phyloP scores from a whole-genome alignment of 2,888 invertebrate species.

The Cylloceria caligata region DNA sequence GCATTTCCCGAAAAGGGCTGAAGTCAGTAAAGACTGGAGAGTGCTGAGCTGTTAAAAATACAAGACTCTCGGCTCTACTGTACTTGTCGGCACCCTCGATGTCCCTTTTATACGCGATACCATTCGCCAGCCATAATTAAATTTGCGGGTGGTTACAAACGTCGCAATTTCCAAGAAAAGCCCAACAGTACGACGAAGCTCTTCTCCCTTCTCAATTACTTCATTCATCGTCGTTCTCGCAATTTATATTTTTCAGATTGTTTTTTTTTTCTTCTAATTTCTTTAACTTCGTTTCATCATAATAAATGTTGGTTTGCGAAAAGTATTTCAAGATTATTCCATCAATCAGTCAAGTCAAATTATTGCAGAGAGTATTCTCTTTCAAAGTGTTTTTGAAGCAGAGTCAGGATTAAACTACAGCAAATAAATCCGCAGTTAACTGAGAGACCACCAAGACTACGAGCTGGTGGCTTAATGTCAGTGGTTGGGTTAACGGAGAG shows the following conservation, averaged over 20 bases:
- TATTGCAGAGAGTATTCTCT: background rate
- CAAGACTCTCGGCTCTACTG: conserved; percentile 16
- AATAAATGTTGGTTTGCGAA: background rate
- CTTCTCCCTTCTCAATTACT: conserved; percentile 14
- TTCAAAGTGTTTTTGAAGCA: conserved; percentile 14
- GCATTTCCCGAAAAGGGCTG: background rate
- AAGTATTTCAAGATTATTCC: background rate
- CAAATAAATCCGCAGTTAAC: conserved; percentile 57
- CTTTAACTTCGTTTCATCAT: background rate
- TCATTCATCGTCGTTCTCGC: conserved; percentile 1
- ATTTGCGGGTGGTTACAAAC: conserved; percentile 47
- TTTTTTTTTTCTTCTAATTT: conserved; percentile 13
- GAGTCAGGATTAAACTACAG: conserved; percentile 57
- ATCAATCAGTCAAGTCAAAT: background rate
- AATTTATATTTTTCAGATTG: background rate
- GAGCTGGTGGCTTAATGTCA: conserved; percentile 10
- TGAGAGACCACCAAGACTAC: conserved; percentile 28
- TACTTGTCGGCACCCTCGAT: conserved; percentile 35
- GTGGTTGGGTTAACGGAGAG: conserved; percentile 32
- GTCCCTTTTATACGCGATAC: conserved; percentile 46
- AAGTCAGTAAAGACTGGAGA: conserved; percentile 2
- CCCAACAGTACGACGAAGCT: conserved; percentile 21
- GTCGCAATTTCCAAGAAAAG: conserved; percentile 22
- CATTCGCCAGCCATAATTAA: conserved; percentile 57
- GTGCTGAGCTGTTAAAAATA: conserved; percentile 46